Evolutionary conservation across 1,140 invertebrate species (phyloP).

Genomic region (Lepidurus packardi): DNA sequence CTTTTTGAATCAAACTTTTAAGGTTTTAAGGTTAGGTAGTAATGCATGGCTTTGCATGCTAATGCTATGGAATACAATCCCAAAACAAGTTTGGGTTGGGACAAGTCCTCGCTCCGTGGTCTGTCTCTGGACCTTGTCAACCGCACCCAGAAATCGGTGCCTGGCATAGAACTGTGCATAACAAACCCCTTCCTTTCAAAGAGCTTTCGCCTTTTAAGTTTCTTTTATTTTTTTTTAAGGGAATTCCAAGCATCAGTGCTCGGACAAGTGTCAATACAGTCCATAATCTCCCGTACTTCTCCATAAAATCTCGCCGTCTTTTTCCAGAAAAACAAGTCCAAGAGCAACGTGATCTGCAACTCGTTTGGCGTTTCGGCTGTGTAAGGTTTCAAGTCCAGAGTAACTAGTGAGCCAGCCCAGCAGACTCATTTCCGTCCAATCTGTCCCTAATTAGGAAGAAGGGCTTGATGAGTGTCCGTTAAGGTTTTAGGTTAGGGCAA

Average conservation of each 20-base stretch:
- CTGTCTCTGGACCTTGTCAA: slow-evolving; percentile 15
- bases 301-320: not conserved
- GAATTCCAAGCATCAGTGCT: not conserved
- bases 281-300: not conserved
- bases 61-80: slow-evolving; percentile 11
- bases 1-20: not conserved
- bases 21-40: slow-evolving; percentile 4
- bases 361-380: not conserved
- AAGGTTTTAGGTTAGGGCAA: not conserved
- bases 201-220: not conserved
- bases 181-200: slow-evolving; percentile 14
- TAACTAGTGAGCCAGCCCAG: not conserved
- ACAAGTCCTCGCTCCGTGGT: not conserved
- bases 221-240: not conserved
- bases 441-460: not conserved
- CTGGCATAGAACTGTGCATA: not conserved
- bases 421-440: slow-evolving; percentile 14
- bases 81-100: slow-evolving; percentile 14
- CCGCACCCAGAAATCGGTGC: slow-evolving; percentile 13
- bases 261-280: not conserved
- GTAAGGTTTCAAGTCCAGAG: not conserved
- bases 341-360: not conserved
- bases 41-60: slow-evolving; percentile 11
- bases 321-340: not conserved
- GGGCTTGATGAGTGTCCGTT: not conserved